A percentile compares a stretch with the other conserved stretches of the same genome.
Conservation (phyloP, 30 jellyfish, hydroid and myxozoan genomes). For the Chironex yamaguchii region DNA sequence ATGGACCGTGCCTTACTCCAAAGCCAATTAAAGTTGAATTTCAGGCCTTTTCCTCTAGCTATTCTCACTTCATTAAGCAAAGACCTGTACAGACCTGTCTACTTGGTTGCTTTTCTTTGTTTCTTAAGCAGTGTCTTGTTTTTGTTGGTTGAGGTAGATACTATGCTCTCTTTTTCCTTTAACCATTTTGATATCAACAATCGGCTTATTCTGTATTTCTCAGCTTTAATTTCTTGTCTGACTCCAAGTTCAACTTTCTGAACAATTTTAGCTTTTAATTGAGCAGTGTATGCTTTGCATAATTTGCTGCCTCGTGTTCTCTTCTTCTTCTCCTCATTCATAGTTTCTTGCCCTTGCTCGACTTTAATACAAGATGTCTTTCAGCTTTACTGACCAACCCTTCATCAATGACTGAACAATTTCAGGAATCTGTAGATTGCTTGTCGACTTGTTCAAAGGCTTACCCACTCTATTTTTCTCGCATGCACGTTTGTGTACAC, state of each 20-base stretch:
- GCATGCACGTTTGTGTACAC: too few species aligned
- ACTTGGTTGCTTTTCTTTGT: slow-evolving; percentile 17
- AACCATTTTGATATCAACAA: slow-evolving; percentile 24
- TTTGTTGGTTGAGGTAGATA: slow-evolving; percentile 33
- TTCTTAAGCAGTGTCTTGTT: slow-evolving; percentile 18
- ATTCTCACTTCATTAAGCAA: slow-evolving; percentile 3
- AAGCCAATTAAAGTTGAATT: slow-evolving; percentile 24
- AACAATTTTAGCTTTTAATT: slow-evolving; percentile 23
- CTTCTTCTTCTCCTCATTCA: slow-evolving; percentile 23
- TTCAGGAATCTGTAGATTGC: too few species aligned
- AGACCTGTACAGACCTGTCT: slow-evolving; percentile 19
- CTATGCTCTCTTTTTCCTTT: slow-evolving; percentile 27
- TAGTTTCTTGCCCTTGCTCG: too few species aligned
- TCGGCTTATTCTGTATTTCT: slow-evolving; percentile 29
- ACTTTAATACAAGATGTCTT: too few species aligned
- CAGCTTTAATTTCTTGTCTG: slow-evolving; percentile 45
- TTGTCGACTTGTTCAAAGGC: too few species aligned
- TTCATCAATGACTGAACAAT: too few species aligned
- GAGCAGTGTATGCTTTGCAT: slow-evolving; percentile 32
- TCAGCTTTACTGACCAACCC: too few species aligned
- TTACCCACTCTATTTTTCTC: too few species aligned
- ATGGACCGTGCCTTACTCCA: slow-evolving; percentile 25
- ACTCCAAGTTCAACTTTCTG: slow-evolving; percentile 36
- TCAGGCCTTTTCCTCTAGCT: slow-evolving; percentile 31
- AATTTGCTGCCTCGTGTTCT: slow-evolving; percentile 8